Conservation (phyloP, 2,113 vertebrate genomes). For the Gallinago undulata region DNA sequence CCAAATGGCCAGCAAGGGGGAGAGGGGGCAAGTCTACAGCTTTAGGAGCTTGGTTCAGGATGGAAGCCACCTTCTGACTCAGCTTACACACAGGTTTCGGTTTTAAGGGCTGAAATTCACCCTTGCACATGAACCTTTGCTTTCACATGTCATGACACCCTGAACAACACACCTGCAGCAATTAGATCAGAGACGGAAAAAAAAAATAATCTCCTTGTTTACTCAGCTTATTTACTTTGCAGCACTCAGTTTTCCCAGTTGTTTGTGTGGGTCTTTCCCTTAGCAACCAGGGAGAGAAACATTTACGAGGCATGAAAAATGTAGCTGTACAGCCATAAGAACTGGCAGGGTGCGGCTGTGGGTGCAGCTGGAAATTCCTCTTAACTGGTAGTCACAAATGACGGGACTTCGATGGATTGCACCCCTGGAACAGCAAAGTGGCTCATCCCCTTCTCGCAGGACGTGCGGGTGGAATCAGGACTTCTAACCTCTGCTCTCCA, state of each 20-base stretch:
- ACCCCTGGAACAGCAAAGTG: neutral
- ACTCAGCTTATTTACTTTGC: slow-evolving; percentile 48
- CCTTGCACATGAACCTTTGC: neutral
- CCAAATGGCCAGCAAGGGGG: neutral
- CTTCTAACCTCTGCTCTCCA: neutral
- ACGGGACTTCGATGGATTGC: neutral
- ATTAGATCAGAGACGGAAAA: neutral
- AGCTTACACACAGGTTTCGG: neutral
- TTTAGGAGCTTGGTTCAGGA: neutral
- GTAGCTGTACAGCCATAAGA: neutral
- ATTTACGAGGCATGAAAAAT: slow-evolving; percentile 43
- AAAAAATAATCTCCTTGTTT: neutral
- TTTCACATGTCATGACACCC: neutral
- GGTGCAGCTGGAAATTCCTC: slow-evolving; percentile 57
- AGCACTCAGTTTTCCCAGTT: slow-evolving; percentile 11
- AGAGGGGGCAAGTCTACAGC: neutral
- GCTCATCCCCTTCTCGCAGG: neutral
- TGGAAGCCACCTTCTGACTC: neutral
- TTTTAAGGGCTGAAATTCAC: neutral
- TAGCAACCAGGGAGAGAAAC: slow-evolving; percentile 45
- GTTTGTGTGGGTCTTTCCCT: slow-evolving; percentile 62
- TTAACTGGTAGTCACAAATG: neutral
- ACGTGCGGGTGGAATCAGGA: neutral
- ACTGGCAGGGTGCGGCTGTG: slow-evolving; percentile 7
- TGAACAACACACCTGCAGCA: slow-evolving; percentile 29